phyloP scores from a whole-genome alignment of 2,797 vertebrate genomes.

The Nothura maculosa region DNA sequence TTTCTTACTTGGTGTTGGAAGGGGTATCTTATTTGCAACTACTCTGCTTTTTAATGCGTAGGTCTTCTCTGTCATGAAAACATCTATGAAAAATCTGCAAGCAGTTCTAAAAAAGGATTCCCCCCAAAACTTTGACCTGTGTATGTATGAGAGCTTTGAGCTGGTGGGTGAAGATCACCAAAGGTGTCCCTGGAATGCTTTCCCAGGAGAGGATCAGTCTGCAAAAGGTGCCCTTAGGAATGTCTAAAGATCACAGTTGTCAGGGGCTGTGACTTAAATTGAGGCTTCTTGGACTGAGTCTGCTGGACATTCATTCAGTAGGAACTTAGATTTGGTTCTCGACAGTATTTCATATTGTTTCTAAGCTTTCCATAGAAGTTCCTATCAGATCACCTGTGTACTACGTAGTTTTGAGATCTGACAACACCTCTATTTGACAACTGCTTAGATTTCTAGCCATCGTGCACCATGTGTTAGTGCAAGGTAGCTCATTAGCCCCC shows the following conservation, averaged over 20 bases:
- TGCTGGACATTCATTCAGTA: background rate
- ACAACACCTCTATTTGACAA: background rate
- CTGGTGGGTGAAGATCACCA: background rate
- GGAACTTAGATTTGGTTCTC: background rate
- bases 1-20: background rate
- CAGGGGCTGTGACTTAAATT: background rate
- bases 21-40: background rate
- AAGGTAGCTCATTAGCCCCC: constrained; percentile 26
- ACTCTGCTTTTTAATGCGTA: background rate
- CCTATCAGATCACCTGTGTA: background rate
- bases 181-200: background rate
- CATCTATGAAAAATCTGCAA: background rate
- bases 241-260: rapidly evolving
- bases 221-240: background rate
- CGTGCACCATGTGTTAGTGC: background rate
- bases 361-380: background rate
- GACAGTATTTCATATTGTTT: background rate
- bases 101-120: background rate
- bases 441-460: constrained; percentile 42
- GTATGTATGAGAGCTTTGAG: background rate
- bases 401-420: background rate
- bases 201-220: background rate
- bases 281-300: background rate
- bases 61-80: background rate
- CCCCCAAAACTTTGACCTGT: background rate